phyloP scores from a whole-genome alignment of 2,797 vertebrate genomes.

The Micromesistius poutassou region DNA sequence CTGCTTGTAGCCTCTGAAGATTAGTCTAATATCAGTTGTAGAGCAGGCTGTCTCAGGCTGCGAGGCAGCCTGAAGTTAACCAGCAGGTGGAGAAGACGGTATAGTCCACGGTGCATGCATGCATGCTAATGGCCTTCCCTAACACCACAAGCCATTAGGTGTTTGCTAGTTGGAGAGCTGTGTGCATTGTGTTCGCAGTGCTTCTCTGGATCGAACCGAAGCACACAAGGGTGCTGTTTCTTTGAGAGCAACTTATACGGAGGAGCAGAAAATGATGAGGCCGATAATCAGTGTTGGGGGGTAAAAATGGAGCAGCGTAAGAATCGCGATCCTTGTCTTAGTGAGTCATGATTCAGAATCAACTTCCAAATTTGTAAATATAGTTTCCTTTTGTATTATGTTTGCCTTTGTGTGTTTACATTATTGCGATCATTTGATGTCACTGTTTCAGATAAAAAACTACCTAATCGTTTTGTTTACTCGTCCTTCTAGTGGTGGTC shows the following conservation, averaged over 20 bases:
- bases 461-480: no score
- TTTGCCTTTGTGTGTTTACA: no score
- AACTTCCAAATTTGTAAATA: no score
- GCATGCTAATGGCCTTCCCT: slow-evolving; percentile 15
- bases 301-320: no score
- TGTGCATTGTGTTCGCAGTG: background rate
- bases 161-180: background rate
- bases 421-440: no score
- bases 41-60: background rate
- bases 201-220: slow-evolving; percentile 11
- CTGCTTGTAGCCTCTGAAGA: background rate
- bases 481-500: no score
- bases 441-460: no score
- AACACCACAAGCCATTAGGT: background rate
- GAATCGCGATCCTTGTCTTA: slow-evolving; percentile 43
- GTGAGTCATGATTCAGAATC: background rate
- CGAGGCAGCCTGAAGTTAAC: background rate
- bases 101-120: background rate
- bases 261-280: slow-evolving; percentile 48
- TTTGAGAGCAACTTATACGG: slow-evolving; percentile 29
- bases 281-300: slow-evolving; percentile 46
- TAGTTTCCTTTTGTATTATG: no score
- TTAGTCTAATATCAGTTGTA: background rate
- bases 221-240: slow-evolving; percentile 15
- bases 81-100: background rate